Evolutionary conservation across 2,113 vertebrate species (phyloP), one percentile per base, ranked within the genome.

Genomic region (Lycocorax pyrrhopterus): DNA sequence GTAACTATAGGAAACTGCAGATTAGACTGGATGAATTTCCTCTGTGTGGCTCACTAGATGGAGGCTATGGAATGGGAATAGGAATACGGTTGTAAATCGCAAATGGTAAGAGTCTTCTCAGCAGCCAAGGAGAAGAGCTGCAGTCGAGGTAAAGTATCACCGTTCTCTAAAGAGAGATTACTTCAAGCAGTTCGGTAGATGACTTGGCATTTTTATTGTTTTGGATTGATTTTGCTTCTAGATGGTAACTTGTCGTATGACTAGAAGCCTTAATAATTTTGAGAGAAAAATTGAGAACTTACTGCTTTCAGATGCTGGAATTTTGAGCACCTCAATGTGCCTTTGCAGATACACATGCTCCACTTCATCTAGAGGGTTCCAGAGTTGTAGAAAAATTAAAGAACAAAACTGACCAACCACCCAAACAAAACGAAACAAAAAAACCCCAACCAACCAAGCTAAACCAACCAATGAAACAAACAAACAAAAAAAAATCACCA

Each of bases 291-390:
- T 9, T 14, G 30, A 72, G 43, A 62, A 30, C 7, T 85, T 47
- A 16, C 2, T 84, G 11, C 18, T 46, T 66, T 86, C 51, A 59
- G 23, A 20, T 73, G 6, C 6, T 37, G 21, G 14, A 64, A 60
- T 3, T 46, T 62, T 52, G 22, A 62, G 4, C 35, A 66, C 14
- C 8, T 46, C n/a, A 41, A 7, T 12, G 2, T 37, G 8, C 7
- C 5, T 62, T 78, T 82, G n/a, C 14, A 88, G 30, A 56, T 23
- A 7, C 5, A 39, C 0, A 0, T 59, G 11, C 15, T 67, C 9
- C 6, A 19, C 17, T 39, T 62, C 12, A 41, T 56, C 39, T 51
- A 27, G 67, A 32, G 5, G 9, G 4, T 73, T 80, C 7, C n/a
- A 37, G 27, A 49, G 10, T 7, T 76, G 10, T 30, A 12, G 37